These are phyloP conservation scores for Falco biarmicus DNA, from an alignment of 2,797 vertebrate genomes.

Conservation along the genomic window DNA sequence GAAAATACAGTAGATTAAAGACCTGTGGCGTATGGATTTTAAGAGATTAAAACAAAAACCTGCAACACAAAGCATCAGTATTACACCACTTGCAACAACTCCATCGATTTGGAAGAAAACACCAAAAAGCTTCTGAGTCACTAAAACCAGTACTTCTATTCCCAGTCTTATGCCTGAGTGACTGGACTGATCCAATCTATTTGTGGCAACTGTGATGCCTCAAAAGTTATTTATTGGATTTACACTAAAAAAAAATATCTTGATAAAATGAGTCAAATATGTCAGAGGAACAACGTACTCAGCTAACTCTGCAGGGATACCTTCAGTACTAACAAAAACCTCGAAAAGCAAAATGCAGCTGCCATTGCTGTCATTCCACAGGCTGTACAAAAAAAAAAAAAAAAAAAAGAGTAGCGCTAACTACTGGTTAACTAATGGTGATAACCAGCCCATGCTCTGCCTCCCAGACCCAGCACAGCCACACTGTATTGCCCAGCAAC, in stretches of 20 bases:
- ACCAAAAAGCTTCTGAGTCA: background rate
- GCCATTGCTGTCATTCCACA: background rate
- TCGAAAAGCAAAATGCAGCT: background rate
- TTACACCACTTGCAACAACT: background rate
- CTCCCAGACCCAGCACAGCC: background rate
- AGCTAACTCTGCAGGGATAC: background rate
- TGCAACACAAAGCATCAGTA: background rate
- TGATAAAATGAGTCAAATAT: background rate
- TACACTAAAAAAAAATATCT: background rate
- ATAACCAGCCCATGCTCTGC: background rate
- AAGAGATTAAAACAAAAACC: background rate
- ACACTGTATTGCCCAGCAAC: background rate
- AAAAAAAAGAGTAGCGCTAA: too few species aligned
- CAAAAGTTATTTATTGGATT: background rate
- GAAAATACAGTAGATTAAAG: background rate
- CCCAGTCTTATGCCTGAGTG: background rate
- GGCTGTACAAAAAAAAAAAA: background rate
- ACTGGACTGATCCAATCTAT: background rate
- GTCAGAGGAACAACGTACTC: background rate
- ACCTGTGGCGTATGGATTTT: background rate
- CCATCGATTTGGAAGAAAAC: background rate
- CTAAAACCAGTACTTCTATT: background rate
- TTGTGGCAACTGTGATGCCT: background rate
- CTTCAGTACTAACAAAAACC: background rate
- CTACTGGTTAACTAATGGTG: background rate